phyloP scores from a whole-genome alignment of 2,113 vertebrate species.

The Aegotheles bennettii region DNA sequence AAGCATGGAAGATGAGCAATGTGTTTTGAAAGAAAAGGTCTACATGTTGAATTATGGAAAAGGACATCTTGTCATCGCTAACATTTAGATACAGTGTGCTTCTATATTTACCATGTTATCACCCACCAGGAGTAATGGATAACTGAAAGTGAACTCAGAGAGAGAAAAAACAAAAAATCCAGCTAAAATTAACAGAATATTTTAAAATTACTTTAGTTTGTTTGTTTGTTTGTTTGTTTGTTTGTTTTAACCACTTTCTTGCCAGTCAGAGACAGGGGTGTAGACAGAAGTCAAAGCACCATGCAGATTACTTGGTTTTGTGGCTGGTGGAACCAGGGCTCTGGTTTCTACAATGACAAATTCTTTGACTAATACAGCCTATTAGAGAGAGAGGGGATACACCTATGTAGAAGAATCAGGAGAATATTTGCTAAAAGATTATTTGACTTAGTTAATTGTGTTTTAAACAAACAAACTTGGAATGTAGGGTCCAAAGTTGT shows the following conservation, averaged over 20 bases:
- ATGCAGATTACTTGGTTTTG: not conserved
- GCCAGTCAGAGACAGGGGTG: fast-evolving
- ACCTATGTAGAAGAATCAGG: not conserved
- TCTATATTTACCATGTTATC: not conserved
- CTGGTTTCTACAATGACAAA: not conserved
- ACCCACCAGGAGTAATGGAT: not conserved
- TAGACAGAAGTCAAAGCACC: not conserved
- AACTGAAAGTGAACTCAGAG: not conserved
- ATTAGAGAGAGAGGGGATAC: not conserved
- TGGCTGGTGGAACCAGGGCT: not conserved
- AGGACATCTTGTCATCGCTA: not conserved
- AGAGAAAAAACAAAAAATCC: not conserved
- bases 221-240: too few species aligned
- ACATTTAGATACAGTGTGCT: not conserved
- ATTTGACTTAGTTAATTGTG: not conserved
- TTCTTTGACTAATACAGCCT: not conserved
- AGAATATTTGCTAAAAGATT: not conserved
- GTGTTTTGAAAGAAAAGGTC: not conserved
- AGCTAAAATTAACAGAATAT: not conserved
- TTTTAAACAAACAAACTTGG: not conserved
- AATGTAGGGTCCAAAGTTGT: not conserved
- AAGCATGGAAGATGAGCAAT: not conserved
- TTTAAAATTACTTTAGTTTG: not conserved
- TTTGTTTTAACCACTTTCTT: not conserved
- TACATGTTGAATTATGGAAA: not conserved